These are phyloP conservation scores for Rhimphoctona megacephalus DNA, from an alignment of 2,888 invertebrate genomes.

Conservation along the genomic window DNA sequence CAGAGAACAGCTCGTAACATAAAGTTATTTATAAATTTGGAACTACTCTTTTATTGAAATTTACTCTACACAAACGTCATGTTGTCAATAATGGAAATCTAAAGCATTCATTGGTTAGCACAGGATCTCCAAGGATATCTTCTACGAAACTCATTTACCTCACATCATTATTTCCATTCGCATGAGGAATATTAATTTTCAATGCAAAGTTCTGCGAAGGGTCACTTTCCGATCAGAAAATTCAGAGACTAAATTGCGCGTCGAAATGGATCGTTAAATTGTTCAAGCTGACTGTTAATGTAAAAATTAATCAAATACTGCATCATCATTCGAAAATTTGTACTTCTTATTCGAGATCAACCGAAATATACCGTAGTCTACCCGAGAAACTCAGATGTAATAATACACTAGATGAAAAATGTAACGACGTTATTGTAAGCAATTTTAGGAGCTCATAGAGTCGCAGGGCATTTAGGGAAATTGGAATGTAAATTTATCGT, in stretches of 20 bases:
- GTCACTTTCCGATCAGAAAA: no score
- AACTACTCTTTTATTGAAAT: not conserved
- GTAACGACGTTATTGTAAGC: constrained; percentile 38
- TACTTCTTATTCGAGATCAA: no score
- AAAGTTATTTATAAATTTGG: not conserved
- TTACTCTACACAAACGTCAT: not conserved
- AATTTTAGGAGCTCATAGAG: constrained; percentile 17
- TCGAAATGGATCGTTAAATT: no score
- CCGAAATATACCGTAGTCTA: no score
- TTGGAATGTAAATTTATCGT: constrained; percentile 73
- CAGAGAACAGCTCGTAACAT: not conserved
- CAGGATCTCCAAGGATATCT: not conserved
- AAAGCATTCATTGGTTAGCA: not conserved
- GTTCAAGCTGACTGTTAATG: no score
- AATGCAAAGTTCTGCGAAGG: not conserved
- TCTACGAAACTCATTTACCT: not conserved
- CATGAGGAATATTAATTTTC: not conserved
- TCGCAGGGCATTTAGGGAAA: constrained; percentile 68
- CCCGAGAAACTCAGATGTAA: constrained; percentile 40
- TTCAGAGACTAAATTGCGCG: no score
- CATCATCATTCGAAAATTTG: no score
- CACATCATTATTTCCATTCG: not conserved
- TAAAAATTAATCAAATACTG: no score
- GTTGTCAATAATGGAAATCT: not conserved
- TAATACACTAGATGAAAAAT: constrained; percentile 61